phyloP scores from a whole-genome alignment of 2,797 vertebrate genomes.

The Galaxias olidus region DNA sequence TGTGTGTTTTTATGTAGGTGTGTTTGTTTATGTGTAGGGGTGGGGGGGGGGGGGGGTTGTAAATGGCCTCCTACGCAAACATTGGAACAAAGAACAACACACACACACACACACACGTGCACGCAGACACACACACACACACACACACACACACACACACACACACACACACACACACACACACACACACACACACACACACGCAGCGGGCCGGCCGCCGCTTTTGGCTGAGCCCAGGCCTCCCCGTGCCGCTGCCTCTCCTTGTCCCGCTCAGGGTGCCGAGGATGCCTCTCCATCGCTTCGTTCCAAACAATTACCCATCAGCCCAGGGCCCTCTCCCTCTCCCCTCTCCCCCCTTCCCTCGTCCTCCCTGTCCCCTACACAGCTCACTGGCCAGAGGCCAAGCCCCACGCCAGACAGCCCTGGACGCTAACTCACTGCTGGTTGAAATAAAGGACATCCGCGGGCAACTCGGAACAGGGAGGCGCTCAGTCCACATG shows the following conservation, averaged over 20 bases:
- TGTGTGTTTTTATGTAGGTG: too few relatives aligned
- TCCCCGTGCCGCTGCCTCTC: constrained; percentile 26
- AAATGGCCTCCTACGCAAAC: too few relatives aligned
- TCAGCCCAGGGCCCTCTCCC: constrained; percentile 54
- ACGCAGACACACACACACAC: not conserved
- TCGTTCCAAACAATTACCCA: constrained; percentile 73
- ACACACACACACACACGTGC: not conserved
- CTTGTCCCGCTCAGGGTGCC: not conserved
- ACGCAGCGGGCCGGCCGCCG: constrained; percentile 15
- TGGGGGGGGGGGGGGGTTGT: too few relatives aligned
- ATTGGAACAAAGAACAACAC: not conserved
- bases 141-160: not conserved
- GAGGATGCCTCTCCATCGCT: constrained; percentile 50
- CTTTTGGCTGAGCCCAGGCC: constrained; percentile 38
- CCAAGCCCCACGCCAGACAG: constrained; percentile 53
- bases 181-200: not conserved
- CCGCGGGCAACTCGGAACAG: not conserved
- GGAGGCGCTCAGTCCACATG: too few relatives aligned
- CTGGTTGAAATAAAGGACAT: too few relatives aligned
- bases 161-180: not conserved
- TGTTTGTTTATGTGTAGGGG: too few relatives aligned
- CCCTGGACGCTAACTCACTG: too few relatives aligned
- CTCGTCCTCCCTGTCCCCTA: constrained; percentile 38
- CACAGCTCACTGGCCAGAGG: constrained; percentile 40
- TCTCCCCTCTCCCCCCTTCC: too few relatives aligned